Conservation (phyloP, 2,888 invertebrate species). For the Heterodera filipjevi region DNA sequence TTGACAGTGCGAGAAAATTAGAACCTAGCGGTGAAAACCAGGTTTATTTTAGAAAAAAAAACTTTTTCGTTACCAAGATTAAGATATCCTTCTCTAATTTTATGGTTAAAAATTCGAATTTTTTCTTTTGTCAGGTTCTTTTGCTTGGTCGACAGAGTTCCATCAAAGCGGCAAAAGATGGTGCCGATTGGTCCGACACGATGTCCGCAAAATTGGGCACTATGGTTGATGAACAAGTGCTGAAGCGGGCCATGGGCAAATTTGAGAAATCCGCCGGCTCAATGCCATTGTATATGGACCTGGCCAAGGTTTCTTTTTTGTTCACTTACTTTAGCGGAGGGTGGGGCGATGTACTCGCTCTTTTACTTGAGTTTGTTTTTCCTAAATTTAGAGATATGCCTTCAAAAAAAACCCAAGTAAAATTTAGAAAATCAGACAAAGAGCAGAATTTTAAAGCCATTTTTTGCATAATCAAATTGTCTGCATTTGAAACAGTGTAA, state of each 20-base stretch:
- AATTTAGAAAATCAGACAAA: background rate
- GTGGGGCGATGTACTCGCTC: background rate
- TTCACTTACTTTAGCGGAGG: no score
- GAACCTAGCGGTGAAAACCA: background rate
- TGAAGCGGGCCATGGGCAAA: constrained; percentile 31
- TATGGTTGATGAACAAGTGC: background rate
- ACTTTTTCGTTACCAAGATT: background rate
- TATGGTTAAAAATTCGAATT: background rate
- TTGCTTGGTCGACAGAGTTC: background rate
- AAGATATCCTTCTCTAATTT: background rate
- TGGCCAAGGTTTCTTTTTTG: constrained; percentile 47
- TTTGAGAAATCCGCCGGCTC: constrained; percentile 37
- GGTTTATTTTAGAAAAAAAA: background rate
- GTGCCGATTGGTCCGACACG: background rate
- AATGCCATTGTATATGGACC: constrained; percentile 52
- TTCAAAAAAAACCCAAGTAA: background rate
- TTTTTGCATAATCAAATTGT: no score
- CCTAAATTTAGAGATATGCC: no score
- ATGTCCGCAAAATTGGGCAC: background rate
- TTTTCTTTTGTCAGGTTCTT: background rate
- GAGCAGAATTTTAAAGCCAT: no score
- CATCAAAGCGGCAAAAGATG: background rate
- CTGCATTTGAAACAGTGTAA: no score
- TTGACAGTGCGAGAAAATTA: background rate
- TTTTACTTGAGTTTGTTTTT: no score